phyloP scores from a whole-genome alignment of 2,113 vertebrate genomes.

The Pachycephala philippinensis region DNA sequence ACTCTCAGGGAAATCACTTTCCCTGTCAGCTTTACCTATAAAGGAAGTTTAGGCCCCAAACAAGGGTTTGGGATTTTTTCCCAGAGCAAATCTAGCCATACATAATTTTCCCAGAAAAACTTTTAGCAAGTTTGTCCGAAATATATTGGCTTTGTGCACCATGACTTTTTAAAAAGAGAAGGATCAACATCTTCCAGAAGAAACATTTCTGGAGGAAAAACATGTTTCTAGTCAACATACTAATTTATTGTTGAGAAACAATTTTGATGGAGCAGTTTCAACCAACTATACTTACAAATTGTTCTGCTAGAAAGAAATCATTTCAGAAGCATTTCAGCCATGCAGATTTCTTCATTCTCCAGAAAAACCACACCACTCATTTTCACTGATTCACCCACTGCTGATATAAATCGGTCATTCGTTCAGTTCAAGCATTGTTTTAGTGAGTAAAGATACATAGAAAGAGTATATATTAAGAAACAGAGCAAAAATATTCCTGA shows the following conservation, averaged over 20 bases:
- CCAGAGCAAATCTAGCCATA: neutral
- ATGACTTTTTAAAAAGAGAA: neutral
- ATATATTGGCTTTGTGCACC: neutral
- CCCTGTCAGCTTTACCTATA: neutral
- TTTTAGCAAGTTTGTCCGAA: neutral
- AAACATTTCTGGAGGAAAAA: neutral
- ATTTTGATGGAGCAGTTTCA: neutral
- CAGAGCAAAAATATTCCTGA: neutral
- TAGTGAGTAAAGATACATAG: neutral
- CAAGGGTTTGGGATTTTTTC: neutral
- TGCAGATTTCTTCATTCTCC: neutral
- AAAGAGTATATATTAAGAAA: neutral
- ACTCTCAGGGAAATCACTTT: neutral
- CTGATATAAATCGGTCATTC: neutral
- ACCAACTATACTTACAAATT: neutral
- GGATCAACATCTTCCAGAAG: neutral
- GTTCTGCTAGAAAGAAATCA: neutral
- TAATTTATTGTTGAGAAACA: constrained; percentile 30
- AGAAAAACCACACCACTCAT: neutral
- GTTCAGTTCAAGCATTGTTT: neutral
- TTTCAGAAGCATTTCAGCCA: constrained; percentile 28
- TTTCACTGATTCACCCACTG: constrained; percentile 1
- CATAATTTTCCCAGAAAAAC: neutral
- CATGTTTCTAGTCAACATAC: neutral
- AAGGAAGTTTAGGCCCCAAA: neutral